Conservation (phyloP, 2,797 vertebrate species). For the Australoheros facetus region DNA sequence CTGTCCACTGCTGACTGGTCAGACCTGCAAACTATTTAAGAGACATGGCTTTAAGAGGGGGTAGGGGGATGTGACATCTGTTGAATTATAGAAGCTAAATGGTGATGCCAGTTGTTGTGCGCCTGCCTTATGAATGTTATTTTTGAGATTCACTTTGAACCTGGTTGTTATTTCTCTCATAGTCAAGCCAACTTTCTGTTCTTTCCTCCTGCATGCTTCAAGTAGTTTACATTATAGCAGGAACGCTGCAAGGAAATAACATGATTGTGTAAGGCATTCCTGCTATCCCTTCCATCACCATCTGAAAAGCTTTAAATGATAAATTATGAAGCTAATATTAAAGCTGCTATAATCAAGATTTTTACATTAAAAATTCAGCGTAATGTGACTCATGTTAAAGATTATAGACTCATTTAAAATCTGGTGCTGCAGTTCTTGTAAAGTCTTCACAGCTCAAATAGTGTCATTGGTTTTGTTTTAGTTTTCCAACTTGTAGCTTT, state of each 20-base stretch:
- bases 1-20: constrained; percentile 78
- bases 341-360: too few species aligned
- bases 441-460: not conserved
- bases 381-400: too few species aligned
- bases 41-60: constrained; percentile 7
- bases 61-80: constrained; percentile 22
- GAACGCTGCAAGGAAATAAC: too few species aligned
- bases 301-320: not conserved
- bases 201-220: not conserved
- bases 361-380: too few species aligned
- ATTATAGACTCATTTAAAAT: not conserved
- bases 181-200: not conserved
- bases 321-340: too few species aligned
- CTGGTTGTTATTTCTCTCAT: not conserved
- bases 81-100: constrained; percentile 72
- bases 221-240: too few species aligned
- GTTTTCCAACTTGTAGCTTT: not conserved
- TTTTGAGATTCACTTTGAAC: not conserved
- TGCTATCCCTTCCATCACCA: not conserved
- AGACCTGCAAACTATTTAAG: constrained; percentile 38
- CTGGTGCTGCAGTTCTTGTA: not conserved
- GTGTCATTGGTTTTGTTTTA: not conserved
- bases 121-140: not conserved
- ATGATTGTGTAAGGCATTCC: not conserved
- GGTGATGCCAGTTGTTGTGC: constrained; percentile 72